phyloP scores from a whole-genome alignment of 92 coral and sea anemone species.

The Virgularia gustaviana region DNA sequence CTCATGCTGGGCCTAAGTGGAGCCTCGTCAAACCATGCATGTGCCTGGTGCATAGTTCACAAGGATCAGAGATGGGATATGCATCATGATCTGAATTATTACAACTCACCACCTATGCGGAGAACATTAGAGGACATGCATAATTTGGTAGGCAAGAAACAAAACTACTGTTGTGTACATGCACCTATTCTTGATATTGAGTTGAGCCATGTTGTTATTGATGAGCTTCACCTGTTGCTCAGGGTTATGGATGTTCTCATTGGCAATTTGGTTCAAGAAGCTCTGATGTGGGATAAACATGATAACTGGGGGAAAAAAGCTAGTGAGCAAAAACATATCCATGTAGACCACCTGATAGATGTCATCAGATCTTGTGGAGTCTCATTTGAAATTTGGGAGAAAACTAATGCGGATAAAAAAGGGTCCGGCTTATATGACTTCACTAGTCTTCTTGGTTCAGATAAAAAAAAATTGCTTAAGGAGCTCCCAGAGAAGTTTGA shows the following conservation, averaged over 20 bases:
- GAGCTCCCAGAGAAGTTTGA: neutral
- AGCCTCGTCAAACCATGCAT: constrained; percentile 54
- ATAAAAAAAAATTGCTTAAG: no score
- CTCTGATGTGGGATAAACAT: constrained; percentile 41
- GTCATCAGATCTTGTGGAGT: constrained; percentile 4
- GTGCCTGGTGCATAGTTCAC: constrained; percentile 55
- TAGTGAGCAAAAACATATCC: constrained; percentile 35
- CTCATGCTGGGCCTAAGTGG: constrained; percentile 58
- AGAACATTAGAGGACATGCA: constrained; percentile 47
- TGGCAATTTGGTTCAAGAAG: constrained; percentile 45
- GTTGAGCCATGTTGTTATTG: constrained; percentile 52
- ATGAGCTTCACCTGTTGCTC: constrained; percentile 57
- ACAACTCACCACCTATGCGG: constrained; percentile 33
- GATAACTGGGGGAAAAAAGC: constrained; percentile 45
- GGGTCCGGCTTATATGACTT: constrained; percentile 13
- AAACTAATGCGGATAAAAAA: constrained; percentile 4
- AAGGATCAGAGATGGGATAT: constrained; percentile 45
- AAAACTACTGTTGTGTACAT: constrained; percentile 53
- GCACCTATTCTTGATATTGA: constrained; percentile 54
- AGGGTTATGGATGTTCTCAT: constrained; percentile 53
- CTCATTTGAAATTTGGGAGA: constrained; percentile 4
- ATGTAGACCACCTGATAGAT: constrained; percentile 33
- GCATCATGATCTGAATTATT: constrained; percentile 40
- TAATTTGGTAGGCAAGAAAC: constrained; percentile 37
- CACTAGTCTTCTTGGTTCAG: constrained; percentile 22